Base-by-base conservation (phyloP, 2,113 vertebrate genomes). In the Stegastes partitus region DNA sequence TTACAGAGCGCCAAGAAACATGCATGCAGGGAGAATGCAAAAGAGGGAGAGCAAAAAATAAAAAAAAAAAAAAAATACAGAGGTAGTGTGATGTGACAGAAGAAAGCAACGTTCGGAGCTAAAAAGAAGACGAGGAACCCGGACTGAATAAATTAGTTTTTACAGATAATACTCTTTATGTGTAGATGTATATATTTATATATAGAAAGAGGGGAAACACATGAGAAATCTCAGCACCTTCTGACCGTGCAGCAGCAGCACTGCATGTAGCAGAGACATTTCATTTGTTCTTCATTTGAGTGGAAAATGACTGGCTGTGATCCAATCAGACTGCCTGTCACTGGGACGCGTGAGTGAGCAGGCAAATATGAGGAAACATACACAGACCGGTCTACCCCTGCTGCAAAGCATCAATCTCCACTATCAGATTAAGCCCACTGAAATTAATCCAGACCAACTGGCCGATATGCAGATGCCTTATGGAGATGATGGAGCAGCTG, bases 251-350 rank as follows among this genome's bases (percentile, higher is more conserved):
- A 68, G 71, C 85, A 68, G 71, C 72, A 23, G 10, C 62, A 3
- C 80, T 15, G 58, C 81, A 11, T 81, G 80, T 65, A 59, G 79
- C 77, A 71, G 11, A 75, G 70, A 81, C 55, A 82, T 91, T 87
- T 91, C 82, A 86, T 91, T 91, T 91, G 83, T 81, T 87, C 75
- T 85, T 68, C 77, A 67, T 90, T 83, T 91, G 87, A 87, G 87
- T 91, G 83, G 86, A 88, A 91, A 90, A 91, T 91, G 83, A 88
- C 68, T 66, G 71, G 64, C 72, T 82, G 87, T 85, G 84, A 81
- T 83, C 84, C 85, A 87, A 85, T 91, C 84, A 89, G 83, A 74
- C 70, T 23, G 85, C 76, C 84, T 87, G 87, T 91, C 89, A 85
- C 55, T 19, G 77, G 63, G 66, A 68, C 9, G 67, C 62, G 74